These are phyloP conservation scores for Vollenhovia emeryi DNA, from an alignment of 1,140 invertebrate genomes.

Conservation along the genomic window DNA sequence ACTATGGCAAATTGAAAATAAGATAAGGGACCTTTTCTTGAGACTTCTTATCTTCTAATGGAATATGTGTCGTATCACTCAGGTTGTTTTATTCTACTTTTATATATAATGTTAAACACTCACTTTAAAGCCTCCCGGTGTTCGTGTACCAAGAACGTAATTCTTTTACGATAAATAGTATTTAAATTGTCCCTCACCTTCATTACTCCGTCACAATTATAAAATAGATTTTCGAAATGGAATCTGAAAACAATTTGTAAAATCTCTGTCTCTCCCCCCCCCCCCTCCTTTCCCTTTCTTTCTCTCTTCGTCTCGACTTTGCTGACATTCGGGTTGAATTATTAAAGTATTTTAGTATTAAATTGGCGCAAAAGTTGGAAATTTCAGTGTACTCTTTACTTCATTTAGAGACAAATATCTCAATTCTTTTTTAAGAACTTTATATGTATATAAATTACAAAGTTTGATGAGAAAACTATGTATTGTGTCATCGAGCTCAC, in stretches of 20 bases:
- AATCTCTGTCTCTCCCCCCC: background rate
- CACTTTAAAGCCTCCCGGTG: conserved; percentile 27
- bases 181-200: background rate
- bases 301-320: background rate
- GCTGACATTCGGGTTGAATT: background rate
- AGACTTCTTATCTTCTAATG: background rate
- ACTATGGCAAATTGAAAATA: background rate
- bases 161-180: background rate
- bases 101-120: background rate
- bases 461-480: background rate
- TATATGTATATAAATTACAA: background rate
- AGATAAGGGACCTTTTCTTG: background rate
- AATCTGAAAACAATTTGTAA: conserved; percentile 5
- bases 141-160: background rate
- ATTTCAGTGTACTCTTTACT: background rate
- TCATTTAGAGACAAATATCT: background rate
- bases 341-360: background rate
- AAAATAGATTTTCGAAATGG: conserved; percentile 20
- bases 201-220: background rate
- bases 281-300: background rate
- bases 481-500: background rate
- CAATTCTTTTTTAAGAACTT: too few species aligned
- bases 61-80: background rate
- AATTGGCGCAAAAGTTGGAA: too few species aligned
- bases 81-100: background rate